phyloP scores from a whole-genome alignment of 2,113 vertebrate species.

The Todiramphus chloris region DNA sequence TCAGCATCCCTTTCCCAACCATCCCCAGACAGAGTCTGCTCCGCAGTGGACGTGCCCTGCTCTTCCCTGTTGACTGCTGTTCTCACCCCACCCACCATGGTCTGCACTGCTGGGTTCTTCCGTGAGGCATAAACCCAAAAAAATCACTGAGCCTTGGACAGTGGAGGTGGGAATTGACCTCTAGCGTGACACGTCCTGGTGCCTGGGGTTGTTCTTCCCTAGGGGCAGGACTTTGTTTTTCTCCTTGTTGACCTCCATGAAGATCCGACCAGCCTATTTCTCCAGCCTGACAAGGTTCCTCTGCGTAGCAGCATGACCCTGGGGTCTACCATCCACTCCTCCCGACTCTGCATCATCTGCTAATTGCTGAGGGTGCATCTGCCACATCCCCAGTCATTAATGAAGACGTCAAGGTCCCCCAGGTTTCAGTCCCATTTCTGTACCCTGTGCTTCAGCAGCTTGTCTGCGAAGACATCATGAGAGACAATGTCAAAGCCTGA shows the following conservation, averaged over 20 bases:
- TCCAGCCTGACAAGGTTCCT: not conserved
- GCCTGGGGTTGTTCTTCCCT: not conserved
- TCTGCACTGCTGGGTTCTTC: not conserved
- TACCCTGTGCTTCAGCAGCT: not conserved
- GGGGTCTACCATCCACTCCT: fast-evolving
- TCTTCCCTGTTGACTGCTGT: fast-evolving
- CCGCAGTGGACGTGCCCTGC: fast-evolving
- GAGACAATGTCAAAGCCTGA: not conserved
- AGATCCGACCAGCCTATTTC: not conserved
- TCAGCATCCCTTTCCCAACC: not conserved
- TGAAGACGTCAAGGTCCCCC: not conserved
- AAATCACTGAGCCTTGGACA: fast-evolving
- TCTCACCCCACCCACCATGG: not conserved
- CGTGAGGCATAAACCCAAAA: not conserved
- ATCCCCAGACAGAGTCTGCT: not conserved
- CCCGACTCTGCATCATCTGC: not conserved
- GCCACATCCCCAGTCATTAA: not conserved
- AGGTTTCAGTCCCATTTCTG: not conserved
- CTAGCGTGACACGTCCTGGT: not conserved
- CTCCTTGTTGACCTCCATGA: not conserved
- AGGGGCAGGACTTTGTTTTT: not conserved
- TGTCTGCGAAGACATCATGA: not conserved
- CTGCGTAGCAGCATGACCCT: not conserved
- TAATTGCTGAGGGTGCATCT: not conserved
- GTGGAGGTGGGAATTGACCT: not conserved